Conservation (phyloP, 2,113 vertebrate species). For the Peromyscus leucopus region DNA sequence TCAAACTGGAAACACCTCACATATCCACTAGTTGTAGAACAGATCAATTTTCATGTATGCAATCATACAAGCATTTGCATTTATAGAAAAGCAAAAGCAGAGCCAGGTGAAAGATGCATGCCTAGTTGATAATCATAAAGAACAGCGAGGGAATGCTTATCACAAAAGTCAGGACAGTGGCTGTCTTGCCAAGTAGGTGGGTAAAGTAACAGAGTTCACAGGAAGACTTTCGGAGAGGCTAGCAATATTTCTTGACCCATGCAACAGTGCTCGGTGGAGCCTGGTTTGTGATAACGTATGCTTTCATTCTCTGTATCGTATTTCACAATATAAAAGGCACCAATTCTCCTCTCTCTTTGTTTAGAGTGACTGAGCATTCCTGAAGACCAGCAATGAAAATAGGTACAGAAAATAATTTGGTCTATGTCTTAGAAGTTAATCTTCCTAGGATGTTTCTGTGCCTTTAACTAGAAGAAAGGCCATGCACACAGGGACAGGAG, state of each 20-base stretch:
- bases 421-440: conserved; percentile 24
- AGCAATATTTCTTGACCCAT: background rate
- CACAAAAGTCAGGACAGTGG: background rate
- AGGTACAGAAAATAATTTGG: conserved; percentile 21
- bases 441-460: background rate
- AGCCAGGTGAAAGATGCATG: background rate
- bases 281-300: conserved; percentile 11
- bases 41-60: background rate
- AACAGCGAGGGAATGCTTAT: conserved; percentile 39
- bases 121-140: background rate
- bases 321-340: conserved; percentile 36
- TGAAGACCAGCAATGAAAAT: conserved; percentile 26
- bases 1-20: conserved; percentile 30
- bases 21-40: conserved; percentile 9
- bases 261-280: background rate
- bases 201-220: background rate
- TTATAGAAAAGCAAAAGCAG: conserved; percentile 23
- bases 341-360: background rate
- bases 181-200: background rate
- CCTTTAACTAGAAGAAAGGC: background rate
- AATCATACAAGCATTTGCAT: background rate
- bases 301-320: conserved; percentile 13
- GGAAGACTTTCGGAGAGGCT: background rate
- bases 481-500: background rate
- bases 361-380: background rate